Conservation (phyloP, 2,888 invertebrate genomes). For the Lithophane socia region DNA sequence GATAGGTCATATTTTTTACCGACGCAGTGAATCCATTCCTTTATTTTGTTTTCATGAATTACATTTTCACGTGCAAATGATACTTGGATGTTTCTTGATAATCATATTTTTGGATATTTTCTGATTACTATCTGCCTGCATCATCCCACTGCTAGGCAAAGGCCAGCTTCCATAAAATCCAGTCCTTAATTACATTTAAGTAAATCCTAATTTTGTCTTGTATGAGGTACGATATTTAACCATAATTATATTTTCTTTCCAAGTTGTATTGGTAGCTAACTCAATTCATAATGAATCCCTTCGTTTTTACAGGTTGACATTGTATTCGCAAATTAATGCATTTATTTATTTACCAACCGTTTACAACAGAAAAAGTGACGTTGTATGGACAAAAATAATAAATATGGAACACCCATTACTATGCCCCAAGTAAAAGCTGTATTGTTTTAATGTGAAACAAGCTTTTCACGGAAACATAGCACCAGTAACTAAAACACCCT, state of each 20-base stretch:
- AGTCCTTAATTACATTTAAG: neutral
- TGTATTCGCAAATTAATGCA: neutral
- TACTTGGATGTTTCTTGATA: neutral
- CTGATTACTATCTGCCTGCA: neutral
- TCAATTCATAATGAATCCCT: neutral
- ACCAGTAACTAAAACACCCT: slow-evolving; percentile 35
- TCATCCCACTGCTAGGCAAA: no score
- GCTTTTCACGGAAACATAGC: slow-evolving; percentile 32
- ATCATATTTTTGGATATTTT: neutral
- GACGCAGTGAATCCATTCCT: slow-evolving; percentile 25
- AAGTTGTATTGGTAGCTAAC: neutral
- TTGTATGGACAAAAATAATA: neutral
- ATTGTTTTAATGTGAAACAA: neutral
- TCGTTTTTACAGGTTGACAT: neutral
- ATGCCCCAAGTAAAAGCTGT: neutral
- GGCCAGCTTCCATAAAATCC: neutral
- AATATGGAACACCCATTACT: slow-evolving; percentile 16
- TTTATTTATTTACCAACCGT: neutral
- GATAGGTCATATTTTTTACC: slow-evolving; percentile 17
- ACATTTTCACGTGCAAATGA: neutral
- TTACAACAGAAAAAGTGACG: neutral
- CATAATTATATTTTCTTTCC: neutral
- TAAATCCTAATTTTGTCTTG: neutral
- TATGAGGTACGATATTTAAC: no score
- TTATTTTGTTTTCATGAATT: slow-evolving; percentile 24